Conservation (phyloP, 2,888 invertebrate species). For the Eristalinus aeneus region DNA sequence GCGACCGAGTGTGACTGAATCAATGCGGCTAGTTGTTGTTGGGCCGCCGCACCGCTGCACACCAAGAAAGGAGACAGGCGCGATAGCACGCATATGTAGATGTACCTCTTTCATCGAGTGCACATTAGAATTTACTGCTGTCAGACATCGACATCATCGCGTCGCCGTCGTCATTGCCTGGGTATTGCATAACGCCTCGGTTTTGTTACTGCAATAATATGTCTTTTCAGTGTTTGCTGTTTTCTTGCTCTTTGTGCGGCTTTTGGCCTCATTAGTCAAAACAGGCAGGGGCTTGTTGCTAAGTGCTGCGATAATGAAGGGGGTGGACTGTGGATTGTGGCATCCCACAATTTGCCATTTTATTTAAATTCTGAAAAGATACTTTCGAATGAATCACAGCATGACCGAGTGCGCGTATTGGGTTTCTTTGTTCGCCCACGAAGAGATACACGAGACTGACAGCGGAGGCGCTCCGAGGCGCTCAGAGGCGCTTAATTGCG, state of each 20-base stretch:
- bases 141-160: not conserved
- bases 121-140: constrained; percentile 39
- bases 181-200: constrained; percentile 54
- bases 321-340: too few relatives aligned
- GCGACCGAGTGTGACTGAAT: constrained; percentile 43
- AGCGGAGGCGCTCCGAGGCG: not conserved
- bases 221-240: not conserved
- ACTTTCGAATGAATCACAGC: not conserved
- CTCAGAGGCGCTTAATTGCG: not conserved
- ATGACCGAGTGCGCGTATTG: not conserved
- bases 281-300: not conserved
- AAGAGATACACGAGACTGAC: not conserved
- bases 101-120: constrained; percentile 26
- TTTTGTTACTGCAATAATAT: constrained; percentile 27
- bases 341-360: not conserved
- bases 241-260: not conserved
- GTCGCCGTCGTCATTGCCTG: constrained; percentile 6
- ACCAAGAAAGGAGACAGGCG: not conserved
- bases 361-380: not conserved
- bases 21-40: constrained; percentile 29
- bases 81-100: not conserved
- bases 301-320: not conserved
- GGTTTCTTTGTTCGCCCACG: not conserved
- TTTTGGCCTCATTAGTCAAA: constrained; percentile 27
- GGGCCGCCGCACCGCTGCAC: not conserved